Base-by-base conservation (phyloP, 2,797 vertebrate genomes). In the Acestrorhynchus altus region DNA sequence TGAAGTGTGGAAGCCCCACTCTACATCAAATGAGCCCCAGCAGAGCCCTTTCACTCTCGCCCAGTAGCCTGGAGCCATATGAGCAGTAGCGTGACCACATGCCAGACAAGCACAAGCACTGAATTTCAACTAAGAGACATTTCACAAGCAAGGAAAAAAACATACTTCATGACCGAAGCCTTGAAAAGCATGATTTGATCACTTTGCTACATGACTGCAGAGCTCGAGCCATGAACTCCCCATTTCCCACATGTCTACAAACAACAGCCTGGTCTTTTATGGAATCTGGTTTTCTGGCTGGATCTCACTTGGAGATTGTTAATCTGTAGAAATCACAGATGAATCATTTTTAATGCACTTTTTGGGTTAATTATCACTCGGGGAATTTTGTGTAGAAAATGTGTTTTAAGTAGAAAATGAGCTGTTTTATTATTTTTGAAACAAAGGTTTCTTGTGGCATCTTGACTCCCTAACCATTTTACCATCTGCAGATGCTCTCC, bases 21-120 rank as follows among this genome's bases (percentile, higher is more conserved):
- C 44, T 56, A 70, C 59, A 69, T 49, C 26, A 82, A 85, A 78
- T 83, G 81, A 77, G 81, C 85, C 83, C 81, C 69, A 78, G 85
- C 86, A 54, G 85, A 88, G 83, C 78, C 88, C 86, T 88, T 89
- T 86, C 79, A 85, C 86, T 82, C 82, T 89, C 89, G 87, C 86
- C 87, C 84, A 77, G 87, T 83, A 88, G 72, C 83, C 80, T 70
- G 75, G 12, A 83, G 76, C 47, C 69, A 76, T 67, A 65, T 60
- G 66, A 64, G 51, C 69, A 71, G 46, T 65, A 81, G 81, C 65
- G 31, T 64, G 71, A 74, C 63, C 70, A 72, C 73, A 74, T 54
- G 75, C 73, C 67, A 49, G 49, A 74, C 84, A 82, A 84, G 83
- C 82, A 87, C 89, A 87, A 89, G 87, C 89, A 88, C 88, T 88